A percentile compares a stretch with the other conserved stretches of the same genome.
Conservation (phyloP, 2,113 vertebrate species). For the Cavia porcellus region DNA sequence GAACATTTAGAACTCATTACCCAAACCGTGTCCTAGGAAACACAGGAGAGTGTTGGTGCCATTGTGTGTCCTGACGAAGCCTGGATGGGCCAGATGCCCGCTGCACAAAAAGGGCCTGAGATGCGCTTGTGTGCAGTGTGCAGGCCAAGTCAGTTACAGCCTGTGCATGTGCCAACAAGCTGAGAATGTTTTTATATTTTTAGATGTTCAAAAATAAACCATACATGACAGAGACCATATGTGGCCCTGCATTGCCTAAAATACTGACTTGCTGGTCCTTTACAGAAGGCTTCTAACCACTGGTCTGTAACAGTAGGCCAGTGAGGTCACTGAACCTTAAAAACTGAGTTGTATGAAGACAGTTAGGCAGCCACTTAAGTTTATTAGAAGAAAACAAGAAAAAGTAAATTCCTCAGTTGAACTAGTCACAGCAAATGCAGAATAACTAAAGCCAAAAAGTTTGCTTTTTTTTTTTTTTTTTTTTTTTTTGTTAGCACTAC, state of each 20-base stretch:
- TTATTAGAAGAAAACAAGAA: slow-evolving; percentile 23
- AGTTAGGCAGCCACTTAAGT: neutral
- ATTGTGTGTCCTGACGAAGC: neutral
- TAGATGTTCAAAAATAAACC: neutral
- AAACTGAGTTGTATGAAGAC: neutral
- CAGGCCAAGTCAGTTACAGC: neutral
- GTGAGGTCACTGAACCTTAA: neutral
- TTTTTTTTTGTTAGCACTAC: neutral
- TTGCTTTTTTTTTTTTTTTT: neutral
- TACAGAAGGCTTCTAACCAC: neutral
- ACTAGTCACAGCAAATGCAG: slow-evolving; percentile 16
- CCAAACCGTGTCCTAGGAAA: neutral
- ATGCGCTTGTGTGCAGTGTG: neutral
- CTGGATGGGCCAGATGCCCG: neutral
- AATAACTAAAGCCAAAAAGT: slow-evolving; percentile 5
- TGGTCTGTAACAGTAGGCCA: neutral
- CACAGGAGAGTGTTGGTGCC: neutral
- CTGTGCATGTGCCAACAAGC: neutral
- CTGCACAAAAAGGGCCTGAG: neutral
- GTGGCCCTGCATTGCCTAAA: neutral
- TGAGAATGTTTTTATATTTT: slow-evolving; percentile 55
- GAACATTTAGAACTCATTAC: slow-evolving; percentile 32
- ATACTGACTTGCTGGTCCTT: slow-evolving; percentile 45
- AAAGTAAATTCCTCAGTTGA: neutral
- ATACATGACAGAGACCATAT: neutral